Percentiles rank a stretch among this genome's conserved stretches.
These are phyloP conservation scores for Athalia cordata DNA, from an alignment of 2,888 invertebrate species.

Conservation along the genomic window DNA sequence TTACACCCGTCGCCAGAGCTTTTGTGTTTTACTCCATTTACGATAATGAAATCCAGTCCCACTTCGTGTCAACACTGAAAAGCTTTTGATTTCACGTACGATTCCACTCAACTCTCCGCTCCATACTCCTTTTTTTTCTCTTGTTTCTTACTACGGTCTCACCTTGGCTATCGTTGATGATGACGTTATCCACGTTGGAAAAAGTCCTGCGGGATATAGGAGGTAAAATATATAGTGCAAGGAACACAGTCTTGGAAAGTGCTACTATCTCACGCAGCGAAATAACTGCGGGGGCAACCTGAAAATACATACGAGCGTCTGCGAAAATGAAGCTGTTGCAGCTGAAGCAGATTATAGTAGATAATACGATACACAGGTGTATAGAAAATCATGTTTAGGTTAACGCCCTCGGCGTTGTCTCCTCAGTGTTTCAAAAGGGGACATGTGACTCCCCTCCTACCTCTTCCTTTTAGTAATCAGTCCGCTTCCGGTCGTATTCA, in stretches of 20 bases:
- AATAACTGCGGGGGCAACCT: constrained; percentile 29
- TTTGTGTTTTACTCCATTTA: constrained; percentile 40
- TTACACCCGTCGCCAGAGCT: constrained; percentile 35
- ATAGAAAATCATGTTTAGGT: constrained; percentile 14
- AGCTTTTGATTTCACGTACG: constrained; percentile 43
- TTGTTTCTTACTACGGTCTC: neutral
- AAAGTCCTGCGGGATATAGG: neutral
- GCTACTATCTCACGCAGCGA: constrained; percentile 38
- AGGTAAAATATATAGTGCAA: neutral
- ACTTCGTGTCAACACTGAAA: constrained; percentile 42
- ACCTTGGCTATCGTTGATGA: constrained; percentile 34
- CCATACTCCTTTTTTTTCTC: too few relatives aligned
- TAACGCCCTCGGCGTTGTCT: constrained; percentile 17
- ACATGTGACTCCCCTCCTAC: neutral
- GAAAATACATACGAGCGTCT: constrained; percentile 5
- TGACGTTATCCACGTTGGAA: neutral
- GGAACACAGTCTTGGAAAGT: constrained; percentile 33
- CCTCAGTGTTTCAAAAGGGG: neutral
- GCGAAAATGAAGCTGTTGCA: neutral
- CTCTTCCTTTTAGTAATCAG: constrained; percentile 22
- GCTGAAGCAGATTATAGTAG: neutral
- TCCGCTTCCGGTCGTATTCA: constrained; percentile 26
- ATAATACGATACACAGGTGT: neutral
- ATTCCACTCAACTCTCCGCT: constrained; percentile 20
- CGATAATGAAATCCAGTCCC: constrained; percentile 42